A percentile compares a stretch with the other conserved stretches of the same genome.
These are phyloP conservation scores for Symphodus melops DNA, from an alignment of 2,113 vertebrate species.

Conservation along the genomic window DNA sequence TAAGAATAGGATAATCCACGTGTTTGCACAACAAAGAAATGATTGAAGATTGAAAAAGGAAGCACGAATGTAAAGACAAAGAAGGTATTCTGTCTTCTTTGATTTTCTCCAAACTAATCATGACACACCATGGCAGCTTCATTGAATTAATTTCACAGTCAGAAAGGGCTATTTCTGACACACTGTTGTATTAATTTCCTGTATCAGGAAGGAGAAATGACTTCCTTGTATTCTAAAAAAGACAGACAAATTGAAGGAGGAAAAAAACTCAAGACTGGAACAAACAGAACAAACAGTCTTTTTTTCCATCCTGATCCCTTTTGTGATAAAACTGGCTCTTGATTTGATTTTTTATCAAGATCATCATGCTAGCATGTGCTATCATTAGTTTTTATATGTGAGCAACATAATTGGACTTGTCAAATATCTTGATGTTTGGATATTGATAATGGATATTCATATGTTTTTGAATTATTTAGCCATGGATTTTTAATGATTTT, in stretches of 20 bases:
- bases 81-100: not conserved
- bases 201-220: not conserved
- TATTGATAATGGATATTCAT: no score
- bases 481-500: no score
- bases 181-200: conserved; percentile 6
- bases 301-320: no score
- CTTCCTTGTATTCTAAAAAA: conserved; percentile 1
- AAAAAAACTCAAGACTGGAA: not conserved
- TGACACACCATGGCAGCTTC: not conserved
- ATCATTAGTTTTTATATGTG: no score
- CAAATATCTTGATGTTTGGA: no score
- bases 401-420: no score
- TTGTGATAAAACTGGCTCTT: no score
- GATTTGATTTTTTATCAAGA: no score
- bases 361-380: no score
- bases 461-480: no score
- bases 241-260: not conserved
- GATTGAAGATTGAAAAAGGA: not conserved
- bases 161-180: conserved; percentile 8
- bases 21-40: not conserved
- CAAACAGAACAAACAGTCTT: not conserved
- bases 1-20: not conserved
- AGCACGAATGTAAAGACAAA: not conserved
- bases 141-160: conserved; percentile 9
- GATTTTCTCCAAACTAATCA: not conserved